Base-by-base conservation (phyloP, 30 jellyfish, hydroid and myxozoan genomes). In the Turritopsis rubra region DNA sequence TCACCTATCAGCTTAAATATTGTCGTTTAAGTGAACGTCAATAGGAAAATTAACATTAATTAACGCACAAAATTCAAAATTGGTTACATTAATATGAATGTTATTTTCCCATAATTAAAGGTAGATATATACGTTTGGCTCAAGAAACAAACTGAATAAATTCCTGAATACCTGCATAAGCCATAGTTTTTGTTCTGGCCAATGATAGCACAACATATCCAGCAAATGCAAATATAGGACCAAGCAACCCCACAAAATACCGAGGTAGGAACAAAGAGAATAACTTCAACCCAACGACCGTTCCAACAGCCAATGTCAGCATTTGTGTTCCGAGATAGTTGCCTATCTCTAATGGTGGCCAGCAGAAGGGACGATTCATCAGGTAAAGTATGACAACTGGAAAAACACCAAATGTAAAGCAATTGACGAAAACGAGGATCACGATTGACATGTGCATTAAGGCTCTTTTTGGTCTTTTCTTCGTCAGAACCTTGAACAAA, bases 341-440 rank as follows among this genome's bases (percentile, higher is more conserved):
- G 4, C 97, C 97, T 66, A 90, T 83, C 21, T 80, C 85, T 71
- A 85, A 66, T 1, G 97, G 72, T 21, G 88, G 85, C 41, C 79
- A 85, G 29, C 97, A 90, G 53, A 90, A 83, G 21, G 97, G 97
- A 21, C 91, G 54, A 53, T 90, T 90, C 53, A 83, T 73, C 0
- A 90, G 72, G 77, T 85, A 90, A 65, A 89, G 80, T 1, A 86
- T 72, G n/a, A 54, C 28, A n/a, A 90, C 92, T 8, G 81, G 22
- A 29, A 72, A n/a, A 16, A 81, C 52, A 17, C 82, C 65, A 29
- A 16, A 8, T 24, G 82, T 74, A 72, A 74, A 74, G 41, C 65
- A 24, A 17, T 13, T 20, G 18, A 28, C 82, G 0, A 26, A 9
- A 29, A 23, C 23, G 1, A 74, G 65, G 65, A 74, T 74, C 9